Conservation (phyloP, 2,888 invertebrate species). For the Acrobasis suavella region DNA sequence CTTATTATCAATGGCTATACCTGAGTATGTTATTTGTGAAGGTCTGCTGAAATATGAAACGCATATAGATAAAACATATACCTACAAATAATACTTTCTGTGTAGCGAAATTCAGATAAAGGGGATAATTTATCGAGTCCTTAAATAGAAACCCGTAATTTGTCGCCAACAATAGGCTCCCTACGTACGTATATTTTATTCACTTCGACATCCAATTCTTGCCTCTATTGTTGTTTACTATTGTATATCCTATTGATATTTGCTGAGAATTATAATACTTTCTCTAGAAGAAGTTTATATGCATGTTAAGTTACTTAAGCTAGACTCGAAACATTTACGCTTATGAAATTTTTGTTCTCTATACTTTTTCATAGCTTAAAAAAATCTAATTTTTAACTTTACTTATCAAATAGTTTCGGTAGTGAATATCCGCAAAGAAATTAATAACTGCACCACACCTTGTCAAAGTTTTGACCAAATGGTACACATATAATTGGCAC, state of each 20-base stretch:
- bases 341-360: no score
- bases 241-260: conserved; percentile 46
- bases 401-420: no score
- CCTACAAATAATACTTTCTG: conserved; percentile 21
- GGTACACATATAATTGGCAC: conserved; percentile 42
- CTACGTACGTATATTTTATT: conserved; percentile 61
- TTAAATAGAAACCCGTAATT: conserved; percentile 68
- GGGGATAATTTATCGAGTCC: conserved; percentile 57
- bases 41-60: conserved; percentile 28
- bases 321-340: no score
- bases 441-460: neutral
- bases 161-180: conserved; percentile 61
- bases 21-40: conserved; percentile 29
- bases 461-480: conserved; percentile 24
- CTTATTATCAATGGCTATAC: conserved; percentile 32
- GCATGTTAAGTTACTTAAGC: no score
- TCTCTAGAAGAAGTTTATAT: no score
- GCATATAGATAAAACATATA: neutral
- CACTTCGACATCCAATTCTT: conserved; percentile 66
- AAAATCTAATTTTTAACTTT: no score
- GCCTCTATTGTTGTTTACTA: conserved; percentile 53
- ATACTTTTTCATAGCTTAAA: no score
- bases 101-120: conserved; percentile 47
- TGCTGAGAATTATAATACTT: neutral
- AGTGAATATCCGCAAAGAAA: neutral